Conservation (phyloP, 2,113 vertebrate genomes). For the Platycercus adscitus region DNA sequence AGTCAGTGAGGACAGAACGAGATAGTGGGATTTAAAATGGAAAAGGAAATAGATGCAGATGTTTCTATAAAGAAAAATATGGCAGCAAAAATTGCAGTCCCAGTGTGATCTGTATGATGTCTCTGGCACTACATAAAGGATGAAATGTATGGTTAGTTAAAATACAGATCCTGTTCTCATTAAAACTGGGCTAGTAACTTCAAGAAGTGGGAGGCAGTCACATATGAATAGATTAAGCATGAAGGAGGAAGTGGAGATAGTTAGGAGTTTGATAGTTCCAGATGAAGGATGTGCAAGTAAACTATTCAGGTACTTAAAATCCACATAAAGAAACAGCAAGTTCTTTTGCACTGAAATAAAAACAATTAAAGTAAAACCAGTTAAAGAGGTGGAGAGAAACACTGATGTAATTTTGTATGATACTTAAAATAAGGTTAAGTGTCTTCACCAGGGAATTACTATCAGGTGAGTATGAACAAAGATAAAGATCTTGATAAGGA, state of each 20-base stretch:
- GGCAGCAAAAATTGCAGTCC: not conserved
- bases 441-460: not conserved
- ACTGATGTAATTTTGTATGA: not conserved
- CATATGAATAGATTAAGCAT: not conserved
- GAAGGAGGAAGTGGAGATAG: not conserved
- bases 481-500: not conserved
- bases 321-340: not conserved
- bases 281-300: not conserved
- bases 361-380: not conserved
- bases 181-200: not conserved
- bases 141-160: not conserved
- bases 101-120: not conserved
- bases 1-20: not conserved
- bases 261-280: not conserved
- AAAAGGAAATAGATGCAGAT: not conserved
- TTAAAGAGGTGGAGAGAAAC: not conserved
- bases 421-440: not conserved
- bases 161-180: not conserved
- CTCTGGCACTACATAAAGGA: not conserved
- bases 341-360: not conserved
- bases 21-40: not conserved
- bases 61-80: not conserved
- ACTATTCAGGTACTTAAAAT: not conserved
- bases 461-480: not conserved
- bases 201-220: not conserved